A percentile compares a stretch with the other conserved stretches of the same genome.
These are phyloP conservation scores for Onychorhynchus coronatus DNA, from an alignment of 2,113 vertebrate genomes.

Conservation along the genomic window DNA sequence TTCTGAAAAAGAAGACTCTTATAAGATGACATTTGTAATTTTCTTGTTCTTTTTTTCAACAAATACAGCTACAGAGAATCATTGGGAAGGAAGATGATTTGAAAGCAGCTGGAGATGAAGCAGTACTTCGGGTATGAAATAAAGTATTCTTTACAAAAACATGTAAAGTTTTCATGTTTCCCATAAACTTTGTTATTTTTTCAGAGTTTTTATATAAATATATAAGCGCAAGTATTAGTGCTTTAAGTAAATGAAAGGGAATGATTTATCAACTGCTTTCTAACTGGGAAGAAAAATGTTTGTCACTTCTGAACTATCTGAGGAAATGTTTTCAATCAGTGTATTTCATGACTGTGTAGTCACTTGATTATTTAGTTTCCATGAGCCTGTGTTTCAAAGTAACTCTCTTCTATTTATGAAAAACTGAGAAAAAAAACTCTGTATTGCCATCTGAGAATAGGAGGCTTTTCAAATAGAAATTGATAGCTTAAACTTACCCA, in stretches of 20 bases:
- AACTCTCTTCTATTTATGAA: neutral
- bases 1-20: neutral
- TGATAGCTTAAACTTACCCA: neutral
- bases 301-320: neutral
- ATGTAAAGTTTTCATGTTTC: neutral
- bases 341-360: neutral
- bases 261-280: neutral
- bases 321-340: neutral
- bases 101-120: slow-evolving; percentile 36
- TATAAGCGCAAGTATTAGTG: neutral
- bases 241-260: neutral
- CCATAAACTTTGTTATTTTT: neutral
- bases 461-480: neutral
- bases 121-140: slow-evolving; percentile 63
- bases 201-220: neutral
- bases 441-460: neutral
- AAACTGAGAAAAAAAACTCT: neutral
- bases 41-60: slow-evolving; percentile 1
- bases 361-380: neutral
- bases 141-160: neutral
- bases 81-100: slow-evolving; percentile 83
- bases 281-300: neutral
- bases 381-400: neutral
- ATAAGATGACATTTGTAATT: neutral
- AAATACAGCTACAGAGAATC: slow-evolving; percentile 88